Evolutionary conservation across 2,113 vertebrate genomes (phyloP).

Genomic region (Menura novaehollandiae): DNA sequence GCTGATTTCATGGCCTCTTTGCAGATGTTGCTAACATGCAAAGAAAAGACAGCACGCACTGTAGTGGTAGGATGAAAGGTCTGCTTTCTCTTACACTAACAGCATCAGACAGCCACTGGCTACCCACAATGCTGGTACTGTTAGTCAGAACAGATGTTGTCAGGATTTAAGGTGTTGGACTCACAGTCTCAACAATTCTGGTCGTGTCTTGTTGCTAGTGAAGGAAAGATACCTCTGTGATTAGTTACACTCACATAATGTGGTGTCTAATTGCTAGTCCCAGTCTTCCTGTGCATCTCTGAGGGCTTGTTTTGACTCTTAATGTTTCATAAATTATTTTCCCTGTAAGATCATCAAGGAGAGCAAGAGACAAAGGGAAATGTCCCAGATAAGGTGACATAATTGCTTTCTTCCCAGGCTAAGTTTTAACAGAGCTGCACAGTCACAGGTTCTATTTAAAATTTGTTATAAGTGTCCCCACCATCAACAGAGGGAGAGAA

Average conservation of each 20-base stretch:
- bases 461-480: neutral
- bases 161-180: neutral
- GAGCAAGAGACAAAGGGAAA: neutral
- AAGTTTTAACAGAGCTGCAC: neutral
- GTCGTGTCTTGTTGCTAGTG: neutral
- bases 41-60: neutral
- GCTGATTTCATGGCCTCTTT: neutral
- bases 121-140: neutral
- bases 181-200: neutral
- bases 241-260: neutral
- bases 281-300: neutral
- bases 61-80: neutral
- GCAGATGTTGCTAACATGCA: neutral
- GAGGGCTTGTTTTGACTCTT: conserved; percentile 22
- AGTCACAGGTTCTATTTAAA: conserved; percentile 8
- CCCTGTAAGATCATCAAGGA: neutral
- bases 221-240: conserved; percentile 19
- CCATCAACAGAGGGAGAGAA: neutral
- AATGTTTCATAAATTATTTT: conserved; percentile 36
- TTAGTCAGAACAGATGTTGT: neutral
- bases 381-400: neutral
- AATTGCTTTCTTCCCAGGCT: conserved; percentile 9
- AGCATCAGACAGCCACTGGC: neutral
- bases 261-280: neutral
- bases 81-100: neutral